Percentiles rank a stretch among this genome's conserved stretches.
Conservation (phyloP, 2,113 vertebrate genomes). For the Python bivittatus region DNA sequence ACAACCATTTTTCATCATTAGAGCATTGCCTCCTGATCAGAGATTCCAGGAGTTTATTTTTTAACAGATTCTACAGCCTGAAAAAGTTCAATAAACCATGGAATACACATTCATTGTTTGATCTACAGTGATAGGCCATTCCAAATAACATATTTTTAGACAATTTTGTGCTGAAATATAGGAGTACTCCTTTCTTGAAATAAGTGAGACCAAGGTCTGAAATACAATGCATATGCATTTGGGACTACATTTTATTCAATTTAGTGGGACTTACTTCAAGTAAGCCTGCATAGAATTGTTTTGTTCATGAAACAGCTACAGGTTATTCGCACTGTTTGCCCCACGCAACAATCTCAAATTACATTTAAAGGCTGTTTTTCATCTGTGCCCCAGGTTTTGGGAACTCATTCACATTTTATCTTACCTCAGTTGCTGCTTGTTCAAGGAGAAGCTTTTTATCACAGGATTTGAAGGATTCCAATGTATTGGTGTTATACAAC, state of each 20-base stretch:
- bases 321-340: not conserved
- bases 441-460: slow-evolving; percentile 94
- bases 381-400: not conserved
- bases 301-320: not conserved
- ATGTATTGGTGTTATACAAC: slow-evolving; percentile 93
- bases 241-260: not conserved
- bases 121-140: not conserved
- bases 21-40: not conserved
- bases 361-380: not conserved
- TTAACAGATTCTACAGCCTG: not conserved
- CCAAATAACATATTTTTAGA: not conserved
- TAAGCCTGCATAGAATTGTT: not conserved
- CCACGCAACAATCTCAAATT: not conserved
- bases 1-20: not conserved
- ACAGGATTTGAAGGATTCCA: slow-evolving; percentile 90
- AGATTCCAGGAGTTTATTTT: not conserved
- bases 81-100: not conserved
- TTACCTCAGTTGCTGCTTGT: slow-evolving; percentile 87
- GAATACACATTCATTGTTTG: not conserved
- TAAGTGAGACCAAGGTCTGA: not conserved
- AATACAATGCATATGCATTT: not conserved
- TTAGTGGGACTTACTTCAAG: not conserved
- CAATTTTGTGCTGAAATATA: not conserved
- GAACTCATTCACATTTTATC: slow-evolving; percentile 13
- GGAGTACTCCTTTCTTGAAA: not conserved